Percentiles rank a stretch among this genome's conserved stretches.
Conservation (phyloP, 2,113 vertebrate species). For the Syngnathoides biaculeatus region DNA sequence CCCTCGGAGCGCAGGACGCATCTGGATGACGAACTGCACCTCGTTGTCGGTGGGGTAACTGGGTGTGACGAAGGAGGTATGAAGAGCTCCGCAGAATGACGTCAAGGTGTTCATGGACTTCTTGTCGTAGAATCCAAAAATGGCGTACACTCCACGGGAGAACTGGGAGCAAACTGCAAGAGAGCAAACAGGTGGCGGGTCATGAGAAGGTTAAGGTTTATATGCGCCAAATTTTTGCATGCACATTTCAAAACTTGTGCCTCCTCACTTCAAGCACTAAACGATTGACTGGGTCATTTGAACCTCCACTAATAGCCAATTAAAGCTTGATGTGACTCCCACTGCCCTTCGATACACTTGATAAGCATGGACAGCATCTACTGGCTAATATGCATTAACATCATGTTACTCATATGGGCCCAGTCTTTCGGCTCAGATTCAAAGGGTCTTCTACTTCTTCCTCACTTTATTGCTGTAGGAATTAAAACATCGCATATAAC, state of each 20-base stretch:
- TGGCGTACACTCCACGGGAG: slow-evolving; percentile 97
- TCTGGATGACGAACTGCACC: slow-evolving; percentile 99
- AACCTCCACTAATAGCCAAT: slow-evolving; percentile 17
- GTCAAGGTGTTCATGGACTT: slow-evolving; percentile 99
- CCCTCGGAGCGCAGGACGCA: slow-evolving; percentile 91
- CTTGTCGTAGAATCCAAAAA: slow-evolving; percentile 99
- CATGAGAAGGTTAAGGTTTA: slow-evolving; percentile 1
- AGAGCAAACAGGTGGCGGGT: slow-evolving; percentile 20
- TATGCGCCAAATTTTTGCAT: slow-evolving; percentile 16
- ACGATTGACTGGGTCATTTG: slow-evolving; percentile 17
- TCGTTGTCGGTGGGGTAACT: slow-evolving; percentile 97
- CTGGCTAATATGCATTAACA: neutral
- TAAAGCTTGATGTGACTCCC: slow-evolving; percentile 5
- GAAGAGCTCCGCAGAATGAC: slow-evolving; percentile 95
- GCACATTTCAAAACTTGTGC: slow-evolving; percentile 14
- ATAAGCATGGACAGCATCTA: slow-evolving; percentile 7
- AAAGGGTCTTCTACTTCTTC: neutral
- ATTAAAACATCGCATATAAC: neutral
- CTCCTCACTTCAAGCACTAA: slow-evolving; percentile 19
- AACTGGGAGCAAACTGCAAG: slow-evolving; percentile 96
- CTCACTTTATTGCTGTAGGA: neutral
- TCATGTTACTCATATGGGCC: neutral
- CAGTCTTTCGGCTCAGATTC: neutral
- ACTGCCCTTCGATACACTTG: neutral
- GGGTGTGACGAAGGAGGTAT: slow-evolving; percentile 96